A percentile compares a stretch with the other conserved stretches of the same genome.
These are phyloP conservation scores for Leptopilina syphax DNA, from an alignment of 2,888 invertebrate genomes.

Conservation along the genomic window DNA sequence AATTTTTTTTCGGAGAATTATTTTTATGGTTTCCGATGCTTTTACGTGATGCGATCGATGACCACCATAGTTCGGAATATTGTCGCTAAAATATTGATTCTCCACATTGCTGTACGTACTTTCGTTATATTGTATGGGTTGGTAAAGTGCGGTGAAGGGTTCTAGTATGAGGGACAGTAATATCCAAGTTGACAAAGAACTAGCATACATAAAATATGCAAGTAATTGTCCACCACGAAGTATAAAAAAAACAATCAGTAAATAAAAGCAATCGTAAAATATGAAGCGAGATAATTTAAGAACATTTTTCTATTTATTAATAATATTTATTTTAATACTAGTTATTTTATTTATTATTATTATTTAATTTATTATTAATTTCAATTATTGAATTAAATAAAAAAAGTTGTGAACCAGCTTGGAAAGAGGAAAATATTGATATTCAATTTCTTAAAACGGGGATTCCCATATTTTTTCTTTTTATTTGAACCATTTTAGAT, in stretches of 20 bases:
- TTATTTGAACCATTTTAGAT: too few species aligned
- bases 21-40: neutral
- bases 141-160: neutral
- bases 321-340: too few species aligned
- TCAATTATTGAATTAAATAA: too few species aligned
- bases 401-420: too few species aligned
- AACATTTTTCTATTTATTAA: too few species aligned
- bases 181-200: neutral
- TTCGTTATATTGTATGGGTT: neutral
- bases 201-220: slow-evolving; percentile 12
- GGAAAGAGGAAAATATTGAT: too few species aligned
- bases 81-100: slow-evolving; percentile 31
- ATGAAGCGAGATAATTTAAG: neutral
- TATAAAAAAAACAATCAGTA: neutral
- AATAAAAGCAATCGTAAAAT: neutral
- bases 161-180: neutral
- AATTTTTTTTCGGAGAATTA: neutral
- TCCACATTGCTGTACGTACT: neutral
- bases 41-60: neutral
- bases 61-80: slow-evolving; percentile 3
- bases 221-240: neutral
- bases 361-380: too few species aligned
- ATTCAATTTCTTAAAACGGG: too few species aligned
- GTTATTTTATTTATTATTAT: too few species aligned
- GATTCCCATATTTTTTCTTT: too few species aligned